Evolutionary conservation across 2,113 vertebrate species (phyloP).

Genomic region (Lophius piscatorius): DNA sequence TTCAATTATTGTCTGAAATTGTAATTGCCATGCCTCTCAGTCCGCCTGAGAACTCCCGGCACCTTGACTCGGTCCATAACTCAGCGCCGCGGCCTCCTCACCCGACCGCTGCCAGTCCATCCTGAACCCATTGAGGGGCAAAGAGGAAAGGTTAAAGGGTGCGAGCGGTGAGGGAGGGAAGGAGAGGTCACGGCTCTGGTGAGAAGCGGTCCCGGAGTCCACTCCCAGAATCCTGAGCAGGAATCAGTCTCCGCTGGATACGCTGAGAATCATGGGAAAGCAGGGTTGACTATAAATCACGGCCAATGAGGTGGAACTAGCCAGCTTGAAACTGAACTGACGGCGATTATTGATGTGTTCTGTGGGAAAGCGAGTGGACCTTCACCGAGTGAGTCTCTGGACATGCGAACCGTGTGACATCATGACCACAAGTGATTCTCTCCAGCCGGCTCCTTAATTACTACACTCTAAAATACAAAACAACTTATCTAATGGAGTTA

Average conservation of each 20-base stretch:
- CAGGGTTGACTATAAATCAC: conserved; percentile 75
- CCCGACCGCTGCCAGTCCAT: conserved; percentile 22
- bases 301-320: conserved; percentile 77
- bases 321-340: conserved; percentile 43
- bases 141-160: conserved; percentile 63
- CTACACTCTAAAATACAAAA: not conserved
- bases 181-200: conserved; percentile 57
- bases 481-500: conserved; percentile 8
- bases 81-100: conserved; percentile 34
- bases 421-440: too few relatives aligned
- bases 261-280: conserved; percentile 76
- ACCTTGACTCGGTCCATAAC: conserved; percentile 48
- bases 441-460: conserved; percentile 8
- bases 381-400: conserved; percentile 30
- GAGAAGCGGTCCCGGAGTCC: conserved; percentile 48
- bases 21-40: conserved; percentile 64
- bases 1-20: conserved; percentile 58
- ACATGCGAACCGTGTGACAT: conserved; percentile 32
- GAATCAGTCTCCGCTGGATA: conserved; percentile 63
- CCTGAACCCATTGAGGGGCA: conserved; percentile 36
- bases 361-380: conserved; percentile 16
- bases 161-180: conserved; percentile 27
- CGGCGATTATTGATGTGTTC: conserved; percentile 60
- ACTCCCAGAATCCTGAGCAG: conserved; percentile 68
- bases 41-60: conserved; percentile 62